These are phyloP conservation scores for Hypomecis punctinalis DNA, from an alignment of 2,888 invertebrate genomes.

Conservation along the genomic window DNA sequence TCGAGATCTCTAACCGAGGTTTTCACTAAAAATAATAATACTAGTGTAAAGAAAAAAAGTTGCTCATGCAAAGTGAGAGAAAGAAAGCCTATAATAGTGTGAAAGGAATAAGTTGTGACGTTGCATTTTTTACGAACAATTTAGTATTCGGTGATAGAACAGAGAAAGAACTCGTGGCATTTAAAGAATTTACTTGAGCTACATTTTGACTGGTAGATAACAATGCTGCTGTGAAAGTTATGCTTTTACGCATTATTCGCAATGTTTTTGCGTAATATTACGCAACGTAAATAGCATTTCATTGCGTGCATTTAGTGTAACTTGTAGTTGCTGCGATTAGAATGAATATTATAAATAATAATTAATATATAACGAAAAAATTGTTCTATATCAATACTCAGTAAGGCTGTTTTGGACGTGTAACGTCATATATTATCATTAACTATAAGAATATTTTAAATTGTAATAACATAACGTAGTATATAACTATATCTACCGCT, in stretches of 20 bases:
- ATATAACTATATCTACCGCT: conserved; percentile 13
- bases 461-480: background rate
- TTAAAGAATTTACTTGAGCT: background rate
- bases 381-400: conserved; percentile 24
- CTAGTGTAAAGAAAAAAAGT: conserved; percentile 68
- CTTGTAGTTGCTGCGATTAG: conserved; percentile 9
- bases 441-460: conserved; percentile 25
- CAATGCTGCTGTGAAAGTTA: background rate
- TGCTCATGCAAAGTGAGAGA: conserved; percentile 76
- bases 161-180: background rate
- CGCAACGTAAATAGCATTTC: background rate
- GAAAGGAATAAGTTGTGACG: conserved; percentile 35
- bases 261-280: background rate
- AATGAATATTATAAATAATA: background rate
- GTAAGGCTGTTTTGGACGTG: conserved; percentile 43
- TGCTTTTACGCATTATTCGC: background rate
- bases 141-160: background rate
- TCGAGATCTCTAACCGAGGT: conserved; percentile 70
- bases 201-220: background rate
- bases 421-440: conserved; percentile 41
- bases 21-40: conserved; percentile 58
- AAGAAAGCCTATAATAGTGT: conserved; percentile 75
- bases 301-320: background rate
- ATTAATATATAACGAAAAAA: conserved; percentile 4
- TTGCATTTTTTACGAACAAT: background rate